A percentile compares a stretch with the other conserved stretches of the same genome.
Evolutionary conservation across 2,113 vertebrate species (phyloP).

Genomic region (Alouatta palliata): DNA sequence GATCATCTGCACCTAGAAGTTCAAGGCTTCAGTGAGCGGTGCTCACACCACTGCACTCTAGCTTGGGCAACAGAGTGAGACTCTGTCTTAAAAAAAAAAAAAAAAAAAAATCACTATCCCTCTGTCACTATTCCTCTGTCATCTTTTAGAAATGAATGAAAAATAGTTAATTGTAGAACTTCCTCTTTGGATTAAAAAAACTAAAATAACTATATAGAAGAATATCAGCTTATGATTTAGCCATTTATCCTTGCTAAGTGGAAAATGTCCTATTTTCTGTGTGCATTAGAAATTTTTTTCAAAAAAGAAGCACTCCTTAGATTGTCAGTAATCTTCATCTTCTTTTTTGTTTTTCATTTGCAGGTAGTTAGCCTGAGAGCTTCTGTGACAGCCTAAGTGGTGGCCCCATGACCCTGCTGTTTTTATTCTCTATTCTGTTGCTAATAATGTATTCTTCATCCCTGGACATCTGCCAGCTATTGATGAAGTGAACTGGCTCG

Average conservation of each 20-base stretch:
- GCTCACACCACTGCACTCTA: neutral
- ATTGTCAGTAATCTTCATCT: neutral
- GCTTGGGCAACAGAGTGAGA: neutral
- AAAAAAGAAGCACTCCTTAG: neutral
- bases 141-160: conserved; percentile 11
- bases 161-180: neutral
- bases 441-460: conserved; percentile 30
- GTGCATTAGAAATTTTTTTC: conserved; percentile 9
- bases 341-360: conserved; percentile 44
- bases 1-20: neutral
- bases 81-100: neutral
- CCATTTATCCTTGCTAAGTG: conserved; percentile 21
- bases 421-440: neutral
- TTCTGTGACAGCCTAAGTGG: neutral
- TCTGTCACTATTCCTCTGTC: neutral
- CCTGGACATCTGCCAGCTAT: conserved; percentile 17
- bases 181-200: neutral
- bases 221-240: neutral
- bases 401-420: neutral
- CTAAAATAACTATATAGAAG: neutral
- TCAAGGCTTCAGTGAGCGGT: neutral
- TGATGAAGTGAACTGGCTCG: neutral
- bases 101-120: neutral
- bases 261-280: neutral
- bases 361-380: neutral